Evolutionary conservation across 2,888 invertebrate species (phyloP), one percentile per base, ranked within the genome.

Genomic region (Rugalucina vietnamica): DNA sequence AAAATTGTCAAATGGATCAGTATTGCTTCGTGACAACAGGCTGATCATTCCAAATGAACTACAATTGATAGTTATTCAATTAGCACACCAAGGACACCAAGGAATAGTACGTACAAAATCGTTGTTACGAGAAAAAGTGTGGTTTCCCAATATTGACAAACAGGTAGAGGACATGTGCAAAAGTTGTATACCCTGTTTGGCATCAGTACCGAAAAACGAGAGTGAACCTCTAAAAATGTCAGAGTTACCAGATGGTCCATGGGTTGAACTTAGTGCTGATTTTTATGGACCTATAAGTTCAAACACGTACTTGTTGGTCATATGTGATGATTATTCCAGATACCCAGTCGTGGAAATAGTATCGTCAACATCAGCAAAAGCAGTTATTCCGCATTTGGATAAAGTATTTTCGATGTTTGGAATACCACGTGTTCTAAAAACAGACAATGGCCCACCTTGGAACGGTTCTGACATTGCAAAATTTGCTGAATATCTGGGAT

Each of bases 51-150:
- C 88, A 27, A 69, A 21, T 18, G 43, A 24, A n/a, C 32, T 90
- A 21, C 79, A 81, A 34, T 57, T 78, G 2, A 37, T 60, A 71
- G 87, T 84, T 24, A 70, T 90, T 12, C 37, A 77, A 12, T 18
- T 89, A 24, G 89, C 86, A 27, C 91, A 91, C 70, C 85, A 87
- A 71, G 85, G 91, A 10, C 90, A 91, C 65, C 88, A 89, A 76
- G 90, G 90, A 18, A 70, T 90, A 4, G 76, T 75, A 12, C 50
- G 75, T 32, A 89, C 88, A 10, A 91, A 90, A 79, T 73, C 81
- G 0, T 84, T 83, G n/a, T 34, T 89, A 2, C 81, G 79, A 27
- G 83, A 82, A 39, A 90, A 85, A 69, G 87, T 85, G 10, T 91
- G 80, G 89, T 91, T 91, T 79, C 88, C 86, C 54, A 82, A 84